Evolutionary conservation across 2,888 invertebrate genomes (phyloP).

Genomic region (Conus canariensis): DNA sequence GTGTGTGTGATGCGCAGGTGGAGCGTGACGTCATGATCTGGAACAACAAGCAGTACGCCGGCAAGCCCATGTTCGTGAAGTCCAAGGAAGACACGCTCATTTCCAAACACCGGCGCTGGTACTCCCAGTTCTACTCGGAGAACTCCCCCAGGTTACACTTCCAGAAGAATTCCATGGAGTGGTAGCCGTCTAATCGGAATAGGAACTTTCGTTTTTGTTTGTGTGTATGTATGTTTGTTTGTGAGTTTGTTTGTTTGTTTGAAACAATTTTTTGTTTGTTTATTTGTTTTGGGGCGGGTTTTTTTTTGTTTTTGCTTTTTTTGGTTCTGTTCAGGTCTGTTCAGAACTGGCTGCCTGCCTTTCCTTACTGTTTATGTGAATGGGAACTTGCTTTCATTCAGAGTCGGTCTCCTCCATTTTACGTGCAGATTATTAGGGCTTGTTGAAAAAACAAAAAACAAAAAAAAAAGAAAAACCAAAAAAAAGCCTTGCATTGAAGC

Average conservation of each 20-base stretch:
- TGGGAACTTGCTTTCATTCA: too few species aligned
- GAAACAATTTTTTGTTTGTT: background rate
- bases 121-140: constrained; percentile 89
- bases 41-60: constrained; percentile 90
- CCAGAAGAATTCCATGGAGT: constrained; percentile 66
- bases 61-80: constrained; percentile 86
- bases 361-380: too few species aligned
- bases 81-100: constrained; percentile 85
- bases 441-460: too few species aligned
- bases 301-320: too few species aligned
- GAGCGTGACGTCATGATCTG: constrained; percentile 91
- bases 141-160: constrained; percentile 81
- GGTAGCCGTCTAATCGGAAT: constrained; percentile 49
- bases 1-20: constrained; percentile 82
- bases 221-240: background rate
- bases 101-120: constrained; percentile 89
- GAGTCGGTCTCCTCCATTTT: too few species aligned
- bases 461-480: too few species aligned
- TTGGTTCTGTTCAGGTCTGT: too few species aligned
- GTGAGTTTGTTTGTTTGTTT: background rate
- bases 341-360: too few species aligned
- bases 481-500: too few species aligned
- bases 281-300: too few species aligned
- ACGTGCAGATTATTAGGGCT: too few species aligned
- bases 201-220: background rate